Percentiles rank a stretch among this genome's conserved stretches.
Conservation (phyloP, 2,797 vertebrate genomes). For the Pipistrellus pipistrellus region DNA sequence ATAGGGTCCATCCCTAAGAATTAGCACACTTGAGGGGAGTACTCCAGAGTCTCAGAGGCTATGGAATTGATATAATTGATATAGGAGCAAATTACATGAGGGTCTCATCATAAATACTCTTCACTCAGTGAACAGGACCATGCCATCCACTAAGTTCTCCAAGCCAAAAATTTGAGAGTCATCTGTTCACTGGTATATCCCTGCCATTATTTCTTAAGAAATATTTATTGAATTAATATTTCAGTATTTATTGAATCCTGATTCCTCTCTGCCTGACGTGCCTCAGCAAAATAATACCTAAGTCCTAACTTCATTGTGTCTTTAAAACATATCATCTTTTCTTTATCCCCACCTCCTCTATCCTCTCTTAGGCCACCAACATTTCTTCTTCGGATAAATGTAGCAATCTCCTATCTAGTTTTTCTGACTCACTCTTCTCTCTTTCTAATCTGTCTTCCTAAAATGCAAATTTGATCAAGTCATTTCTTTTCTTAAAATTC, state of each 20-base stretch:
- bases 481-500: not conserved
- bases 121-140: not conserved
- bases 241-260: not conserved
- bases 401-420: not conserved
- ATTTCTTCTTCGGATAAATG: not conserved
- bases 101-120: not conserved
- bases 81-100: not conserved
- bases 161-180: not conserved
- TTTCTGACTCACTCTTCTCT: not conserved
- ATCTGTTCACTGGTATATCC: not conserved
- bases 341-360: not conserved
- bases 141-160: not conserved
- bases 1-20: not conserved
- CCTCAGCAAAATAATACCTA: not conserved
- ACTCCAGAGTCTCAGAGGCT: not conserved
- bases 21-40: not conserved
- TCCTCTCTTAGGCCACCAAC: not conserved
- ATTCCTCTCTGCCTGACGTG: constrained; percentile 20
- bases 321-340: not conserved
- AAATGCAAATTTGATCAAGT: not conserved
- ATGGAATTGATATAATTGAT: not conserved
- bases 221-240: not conserved
- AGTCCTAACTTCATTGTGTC: not conserved
- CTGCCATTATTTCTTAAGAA: not conserved
- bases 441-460: not conserved